Base-by-base conservation (phyloP, 2,888 invertebrate genomes). In the Brachypalpus laphriformis region DNA sequence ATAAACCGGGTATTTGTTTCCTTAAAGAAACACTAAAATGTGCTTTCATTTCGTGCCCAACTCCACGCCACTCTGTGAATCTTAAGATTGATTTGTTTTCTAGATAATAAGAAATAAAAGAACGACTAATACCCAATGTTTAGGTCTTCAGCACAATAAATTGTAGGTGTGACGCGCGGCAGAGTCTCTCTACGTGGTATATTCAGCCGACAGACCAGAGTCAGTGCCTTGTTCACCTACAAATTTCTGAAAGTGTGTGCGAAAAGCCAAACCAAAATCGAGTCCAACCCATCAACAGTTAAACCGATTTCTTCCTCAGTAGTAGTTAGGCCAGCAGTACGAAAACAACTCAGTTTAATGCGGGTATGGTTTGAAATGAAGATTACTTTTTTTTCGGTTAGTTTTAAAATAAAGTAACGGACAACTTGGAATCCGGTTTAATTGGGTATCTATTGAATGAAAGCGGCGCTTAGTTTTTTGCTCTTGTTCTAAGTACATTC, bases 131-230 rank as follows among this genome's bases (percentile, higher is more conserved):
- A 56, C 0, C n/a, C 70, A 11, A 54, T 63, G 49, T 70, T 70
- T 51, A 57, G 56, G 56, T 74, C 45, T 70, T 54, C 51, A 78
- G 61, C 28, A 54, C 54, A 31, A 54, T 66, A 57, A 86, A 87
- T 87, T 65, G 87, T 63, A 87, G 88, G 88, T 87, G 63, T 87
- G 66, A 87, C 88, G 88, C 89, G 88, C 5, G 25, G 49, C 22
- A 57, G 65, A 70, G 37, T 18, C 18, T 45, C 59, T 66, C 45
- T 68, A 25, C 18, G 16, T 7, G 28, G 40, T 51, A 22, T 18
- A 28, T 11, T 31, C 11, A 61, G 9, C 47, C 11, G 16, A 31
- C 45, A 37, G 9, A 45, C 47, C 6, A 14, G 9, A 37, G n/a
- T 16, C 47, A 34, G 34, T 83, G 25, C 25, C 25, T 5, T 25